A percentile compares a stretch with the other conserved stretches of the same genome.
These are phyloP conservation scores for Aphidius ervi DNA, from an alignment of 1,140 invertebrate species.

Conservation along the genomic window DNA sequence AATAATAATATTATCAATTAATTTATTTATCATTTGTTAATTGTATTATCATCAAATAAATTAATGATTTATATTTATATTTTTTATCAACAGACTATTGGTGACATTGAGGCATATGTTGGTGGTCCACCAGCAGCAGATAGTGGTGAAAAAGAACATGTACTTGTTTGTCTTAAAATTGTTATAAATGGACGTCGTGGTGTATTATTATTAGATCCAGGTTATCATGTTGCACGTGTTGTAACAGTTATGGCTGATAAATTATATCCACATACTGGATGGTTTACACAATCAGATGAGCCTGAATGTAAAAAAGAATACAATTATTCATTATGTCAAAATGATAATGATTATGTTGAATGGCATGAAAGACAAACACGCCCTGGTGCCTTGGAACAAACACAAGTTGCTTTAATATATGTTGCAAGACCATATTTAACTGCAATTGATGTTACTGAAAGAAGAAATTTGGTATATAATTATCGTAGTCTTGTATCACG, in stretches of 20 bases:
- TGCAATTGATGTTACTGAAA: slow-evolving; percentile 79
- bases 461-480: slow-evolving; percentile 83
- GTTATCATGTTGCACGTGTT: slow-evolving; percentile 82
- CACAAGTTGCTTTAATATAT: slow-evolving; percentile 65
- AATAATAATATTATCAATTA: background rate
- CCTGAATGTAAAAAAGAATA: slow-evolving; percentile 73
- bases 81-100: slow-evolving; percentile 53
- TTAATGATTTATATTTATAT: slow-evolving; percentile 11
- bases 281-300: slow-evolving; percentile 78
- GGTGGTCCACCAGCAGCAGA: slow-evolving; percentile 57
- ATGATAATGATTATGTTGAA: slow-evolving; percentile 70
- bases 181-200: slow-evolving; percentile 68
- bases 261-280: slow-evolving; percentile 80
- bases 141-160: slow-evolving; percentile 82
- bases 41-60: background rate
- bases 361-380: slow-evolving; percentile 74
- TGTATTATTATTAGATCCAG: slow-evolving; percentile 78
- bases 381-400: slow-evolving; percentile 51
- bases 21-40: background rate
- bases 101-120: slow-evolving; percentile 64
- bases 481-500: slow-evolving; percentile 78
- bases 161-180: slow-evolving; percentile 75
- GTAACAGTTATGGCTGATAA: slow-evolving; percentile 84
- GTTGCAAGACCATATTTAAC: slow-evolving; percentile 73
- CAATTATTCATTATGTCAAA: slow-evolving; percentile 65